Percentiles rank a stretch among this genome's conserved stretches.
Conservation (phyloP, 1,140 invertebrate genomes). For the Scaptomyza graminum region DNA sequence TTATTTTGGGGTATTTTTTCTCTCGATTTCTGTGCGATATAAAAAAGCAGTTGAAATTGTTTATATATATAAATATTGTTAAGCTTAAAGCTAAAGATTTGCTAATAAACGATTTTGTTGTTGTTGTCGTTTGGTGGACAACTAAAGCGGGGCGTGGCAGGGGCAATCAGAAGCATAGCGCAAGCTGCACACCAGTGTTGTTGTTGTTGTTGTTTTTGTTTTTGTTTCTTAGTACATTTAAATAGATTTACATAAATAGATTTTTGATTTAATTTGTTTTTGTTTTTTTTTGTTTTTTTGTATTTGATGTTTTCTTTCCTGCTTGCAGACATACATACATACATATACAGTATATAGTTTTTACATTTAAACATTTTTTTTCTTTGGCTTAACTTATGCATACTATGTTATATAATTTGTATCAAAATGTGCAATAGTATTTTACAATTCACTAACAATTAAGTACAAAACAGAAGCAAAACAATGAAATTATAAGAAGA, state of each 20-base stretch:
- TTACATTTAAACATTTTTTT: constrained; percentile 61
- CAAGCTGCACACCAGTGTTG: constrained; percentile 64
- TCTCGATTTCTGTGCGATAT: constrained; percentile 32
- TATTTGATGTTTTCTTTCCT: constrained; percentile 74
- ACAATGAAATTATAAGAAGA: constrained; percentile 24
- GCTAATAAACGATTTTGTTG: constrained; percentile 55
- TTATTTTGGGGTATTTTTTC: constrained; percentile 38
- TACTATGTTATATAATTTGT: constrained; percentile 62
- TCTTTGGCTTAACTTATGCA: constrained; percentile 81
- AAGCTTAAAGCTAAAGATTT: constrained; percentile 71
- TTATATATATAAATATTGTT: background rate
- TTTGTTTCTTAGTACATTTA: constrained; percentile 39
- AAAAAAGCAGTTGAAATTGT: constrained; percentile 50
- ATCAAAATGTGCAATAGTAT: constrained; percentile 72
- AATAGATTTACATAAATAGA: constrained; percentile 53
- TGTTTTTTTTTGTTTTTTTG: constrained; percentile 42
- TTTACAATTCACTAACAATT: constrained; percentile 72
- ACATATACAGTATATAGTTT: constrained; percentile 19
- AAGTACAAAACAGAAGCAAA: constrained; percentile 70
- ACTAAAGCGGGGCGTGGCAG: constrained; percentile 56
- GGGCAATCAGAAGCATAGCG: constrained; percentile 56
- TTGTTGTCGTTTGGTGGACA: constrained; percentile 26
- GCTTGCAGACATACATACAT: constrained; percentile 52
- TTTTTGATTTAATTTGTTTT: constrained; percentile 37
- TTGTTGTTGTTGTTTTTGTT: constrained; percentile 32